Percentiles rank a stretch among this genome's conserved stretches.
Evolutionary conservation across 2,888 invertebrate genomes (phyloP).

Genomic region (Eulithis testata): DNA sequence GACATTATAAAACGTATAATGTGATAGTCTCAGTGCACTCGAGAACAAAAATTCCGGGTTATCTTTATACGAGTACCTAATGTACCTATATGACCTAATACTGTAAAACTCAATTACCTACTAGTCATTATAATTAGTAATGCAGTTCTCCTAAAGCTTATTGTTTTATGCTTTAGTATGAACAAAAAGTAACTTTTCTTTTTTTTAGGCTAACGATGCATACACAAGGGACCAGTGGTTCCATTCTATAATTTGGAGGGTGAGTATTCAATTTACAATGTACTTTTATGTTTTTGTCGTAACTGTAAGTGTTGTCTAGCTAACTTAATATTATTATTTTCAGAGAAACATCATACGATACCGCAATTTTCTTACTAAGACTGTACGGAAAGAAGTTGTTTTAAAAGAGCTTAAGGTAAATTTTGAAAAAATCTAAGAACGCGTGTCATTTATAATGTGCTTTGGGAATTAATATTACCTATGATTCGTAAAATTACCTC

Average conservation of each 20-base stretch:
- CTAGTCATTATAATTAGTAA: too few relatives aligned
- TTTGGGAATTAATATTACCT: not conserved
- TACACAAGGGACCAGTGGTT: slow-evolving; percentile 94
- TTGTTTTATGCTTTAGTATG: not conserved
- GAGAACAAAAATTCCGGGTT: too few relatives aligned
- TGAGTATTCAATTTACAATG: slow-evolving; percentile 60
- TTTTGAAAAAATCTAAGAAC: slow-evolving; percentile 14
- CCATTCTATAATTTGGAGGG: slow-evolving; percentile 92
- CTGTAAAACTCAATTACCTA: too few relatives aligned
- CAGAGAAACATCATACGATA: slow-evolving; percentile 92
- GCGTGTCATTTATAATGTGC: slow-evolving; percentile 9
- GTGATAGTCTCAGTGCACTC: too few relatives aligned
- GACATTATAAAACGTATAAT: too few relatives aligned
- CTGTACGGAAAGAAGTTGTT: slow-evolving; percentile 88
- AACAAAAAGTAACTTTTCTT: slow-evolving; percentile 2
- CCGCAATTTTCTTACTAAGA: slow-evolving; percentile 87
- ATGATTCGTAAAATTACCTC: slow-evolving; percentile 10
- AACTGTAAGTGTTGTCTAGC: too few relatives aligned
- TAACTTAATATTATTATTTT: slow-evolving; percentile 43
- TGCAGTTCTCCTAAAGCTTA: too few relatives aligned
- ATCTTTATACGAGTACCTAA: too few relatives aligned
- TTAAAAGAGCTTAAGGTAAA: slow-evolving; percentile 90
- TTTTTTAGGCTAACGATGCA: slow-evolving; percentile 88
- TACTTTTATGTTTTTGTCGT: not conserved
- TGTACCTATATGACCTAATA: too few relatives aligned